These are phyloP conservation scores for Samia ricini DNA, from an alignment of 1,140 invertebrate species.

Conservation along the genomic window DNA sequence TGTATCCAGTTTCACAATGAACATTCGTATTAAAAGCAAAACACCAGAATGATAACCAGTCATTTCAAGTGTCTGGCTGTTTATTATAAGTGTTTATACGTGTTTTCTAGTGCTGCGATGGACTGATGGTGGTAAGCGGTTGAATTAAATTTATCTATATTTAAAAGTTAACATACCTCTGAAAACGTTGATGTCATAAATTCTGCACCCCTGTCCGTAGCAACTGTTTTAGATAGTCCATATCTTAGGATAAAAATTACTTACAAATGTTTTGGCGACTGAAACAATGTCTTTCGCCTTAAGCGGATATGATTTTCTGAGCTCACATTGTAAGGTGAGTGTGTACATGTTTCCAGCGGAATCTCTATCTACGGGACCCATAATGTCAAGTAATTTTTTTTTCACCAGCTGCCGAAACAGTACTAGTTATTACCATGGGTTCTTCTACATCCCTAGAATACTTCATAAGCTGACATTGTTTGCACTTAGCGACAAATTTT, in stretches of 20 bases:
- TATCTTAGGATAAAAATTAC: constrained; percentile 27
- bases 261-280: constrained; percentile 20
- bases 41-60: constrained; percentile 30
- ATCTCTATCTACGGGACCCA: constrained; percentile 20
- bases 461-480: constrained; percentile 7
- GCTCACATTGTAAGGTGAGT: constrained; percentile 25
- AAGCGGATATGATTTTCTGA: constrained; percentile 23
- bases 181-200: constrained; percentile 6
- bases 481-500: constrained; percentile 2
- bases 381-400: constrained; percentile 26
- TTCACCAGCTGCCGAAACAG: constrained; percentile 16
- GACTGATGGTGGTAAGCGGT: constrained; percentile 30
- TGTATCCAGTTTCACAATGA: constrained; percentile 17
- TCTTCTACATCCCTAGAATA: constrained; percentile 6
- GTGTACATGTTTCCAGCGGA: constrained; percentile 9
- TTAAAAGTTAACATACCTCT: constrained; percentile 24
- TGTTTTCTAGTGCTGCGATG: constrained; percentile 27
- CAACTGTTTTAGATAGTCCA: constrained; percentile 16
- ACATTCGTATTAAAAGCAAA: constrained; percentile 28
- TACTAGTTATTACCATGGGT: constrained; percentile 21
- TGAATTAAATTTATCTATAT: constrained; percentile 26
- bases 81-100: constrained; percentile 24
- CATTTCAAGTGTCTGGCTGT: constrained; percentile 12
- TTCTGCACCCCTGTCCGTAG: not conserved
- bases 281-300: constrained; percentile 12